A percentile compares a stretch with the other conserved stretches of the same genome.
Evolutionary conservation across 2,797 vertebrate species (phyloP).

Genomic region (Sparidentex hasta): DNA sequence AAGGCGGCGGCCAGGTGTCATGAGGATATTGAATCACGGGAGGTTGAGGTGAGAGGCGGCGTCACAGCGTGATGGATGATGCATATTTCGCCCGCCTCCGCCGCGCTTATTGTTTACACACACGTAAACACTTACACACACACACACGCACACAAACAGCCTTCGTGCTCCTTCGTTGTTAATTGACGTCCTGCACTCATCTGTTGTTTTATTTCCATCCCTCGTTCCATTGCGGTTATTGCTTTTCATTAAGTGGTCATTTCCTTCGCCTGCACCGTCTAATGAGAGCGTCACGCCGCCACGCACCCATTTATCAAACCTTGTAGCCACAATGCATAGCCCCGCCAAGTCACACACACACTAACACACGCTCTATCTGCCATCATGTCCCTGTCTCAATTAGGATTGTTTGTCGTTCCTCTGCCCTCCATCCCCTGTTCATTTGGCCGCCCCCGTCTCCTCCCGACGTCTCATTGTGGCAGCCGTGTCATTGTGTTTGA

Average conservation of each 20-base stretch:
- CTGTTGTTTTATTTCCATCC: slow-evolving; percentile 67
- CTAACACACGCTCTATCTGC: slow-evolving; percentile 57
- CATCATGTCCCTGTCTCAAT: slow-evolving; percentile 77
- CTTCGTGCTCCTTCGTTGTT: slow-evolving; percentile 36
- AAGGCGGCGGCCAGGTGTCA: slow-evolving; percentile 61
- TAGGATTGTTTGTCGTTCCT: slow-evolving; percentile 76
- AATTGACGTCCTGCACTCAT: slow-evolving; percentile 68
- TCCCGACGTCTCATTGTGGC: slow-evolving; percentile 78
- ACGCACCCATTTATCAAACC: slow-evolving; percentile 70
- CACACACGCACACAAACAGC: neutral
- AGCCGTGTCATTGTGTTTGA: slow-evolving; percentile 95
- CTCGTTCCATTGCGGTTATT: slow-evolving; percentile 68
- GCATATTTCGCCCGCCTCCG: slow-evolving; percentile 36
- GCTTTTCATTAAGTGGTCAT: slow-evolving; percentile 82
- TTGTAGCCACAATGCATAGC: slow-evolving; percentile 11
- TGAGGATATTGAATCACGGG: slow-evolving; percentile 75
- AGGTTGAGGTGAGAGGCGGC: slow-evolving; percentile 64
- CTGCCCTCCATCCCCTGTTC: slow-evolving; percentile 86
- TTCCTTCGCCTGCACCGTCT: slow-evolving; percentile 67
- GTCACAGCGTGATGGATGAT: slow-evolving; percentile 66
- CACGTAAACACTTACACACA: neutral
- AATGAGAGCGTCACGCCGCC: slow-evolving; percentile 73
- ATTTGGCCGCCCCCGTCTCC: slow-evolving; percentile 62
- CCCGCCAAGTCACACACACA: slow-evolving; percentile 7
- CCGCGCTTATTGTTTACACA: slow-evolving; percentile 51